Base-by-base conservation (phyloP, 1,140 invertebrate species). In the Brachionus calyciflorus region DNA sequence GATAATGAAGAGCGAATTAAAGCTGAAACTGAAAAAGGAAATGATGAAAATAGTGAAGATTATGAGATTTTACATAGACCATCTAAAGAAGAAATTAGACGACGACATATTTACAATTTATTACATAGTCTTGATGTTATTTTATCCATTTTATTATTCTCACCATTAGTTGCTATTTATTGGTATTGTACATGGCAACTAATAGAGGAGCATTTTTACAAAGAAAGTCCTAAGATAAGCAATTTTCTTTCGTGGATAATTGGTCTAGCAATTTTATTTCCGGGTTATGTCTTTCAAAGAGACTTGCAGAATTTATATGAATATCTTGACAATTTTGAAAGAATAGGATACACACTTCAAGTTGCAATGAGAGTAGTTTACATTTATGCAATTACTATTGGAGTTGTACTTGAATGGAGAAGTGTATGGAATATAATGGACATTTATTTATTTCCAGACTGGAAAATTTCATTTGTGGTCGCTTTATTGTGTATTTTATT, bases 181-280 rank as follows among this genome's bases (percentile, higher is more conserved):
- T 73, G 69, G 69, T 73, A 73, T 24, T 49, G 44, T 33, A 73
- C 69, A 26, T 73, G 69, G 69, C 48, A 30, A 19, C 37, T 73
- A n/a, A 73, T 73, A 19, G 69, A 73, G 40, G 51, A 55, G 12
- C 51, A 73, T 19, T 73, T 73, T 33, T 55, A 40, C 19, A 40
- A 33, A 55, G 26, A 49, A 51, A 55, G 37, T 12, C 69, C 69
- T 2, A 24, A 37, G 10, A 14, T 40, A n/a, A 73, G 69, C 69
- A 73, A 73, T 41, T 12, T 73, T 37, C n/a, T 73, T 2, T 73
- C 46, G 6, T 73, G 69, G 46, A 21, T 51, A 19, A 51, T 73
- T 6, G 69, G 69, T 3, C 46, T 73, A n/a, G 33, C n/a, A 14
- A 41, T 73, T 49, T 33, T 73, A 12, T 49, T 55, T 37, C 69